Base-by-base conservation (phyloP, 1,140 invertebrate genomes). In the Bathynomus jamesi region DNA sequence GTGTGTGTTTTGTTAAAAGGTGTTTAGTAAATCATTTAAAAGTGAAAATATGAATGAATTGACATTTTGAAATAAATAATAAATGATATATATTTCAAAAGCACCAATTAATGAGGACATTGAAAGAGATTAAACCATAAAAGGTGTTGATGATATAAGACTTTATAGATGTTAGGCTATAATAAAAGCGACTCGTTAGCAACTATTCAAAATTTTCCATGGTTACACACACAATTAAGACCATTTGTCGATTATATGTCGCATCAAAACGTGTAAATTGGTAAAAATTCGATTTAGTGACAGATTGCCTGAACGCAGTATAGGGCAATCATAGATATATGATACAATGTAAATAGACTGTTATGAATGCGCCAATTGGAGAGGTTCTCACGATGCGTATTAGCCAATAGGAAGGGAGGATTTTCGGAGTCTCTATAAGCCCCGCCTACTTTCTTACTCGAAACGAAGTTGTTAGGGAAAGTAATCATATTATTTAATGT, bases 201-300 rank as follows among this genome's bases (percentile, higher is more conserved):
- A 53, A 53, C 40, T 53, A 53, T 53, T 53, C 40, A 53, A 53
- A 53, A 53, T 53, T 53, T 53, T 53, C 40, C 21, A 53, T 53
- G 40, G 40, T 53, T 53, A 53, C 21, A 53, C 40, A 53, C 40
- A 53, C 40, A 53, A 53, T 53, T 53, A 53, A 53, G 40, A 53
- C 40, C 40, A 17, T 53, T 53, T 53, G 40, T 53, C 40, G 21
- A 53, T 53, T 17, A 53, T 53, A 53, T 21, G 21, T 53, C 40
- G 11, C 40, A 53, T 53, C 40, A 53, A 53, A 53, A 11, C 11
- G 21, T 11, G 21, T 5, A 53, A 53, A 53, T 53, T 53, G 40
- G 40, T 53, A 53, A 53, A 53, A 40, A 40, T 40, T 40, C 7
- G 32, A 40, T 8, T 40, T 17, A 17, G 17, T 17, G 32, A 40